Base-by-base conservation (phyloP, 2,888 invertebrate species). In the Acanthosoma haemorrhoidale region DNA sequence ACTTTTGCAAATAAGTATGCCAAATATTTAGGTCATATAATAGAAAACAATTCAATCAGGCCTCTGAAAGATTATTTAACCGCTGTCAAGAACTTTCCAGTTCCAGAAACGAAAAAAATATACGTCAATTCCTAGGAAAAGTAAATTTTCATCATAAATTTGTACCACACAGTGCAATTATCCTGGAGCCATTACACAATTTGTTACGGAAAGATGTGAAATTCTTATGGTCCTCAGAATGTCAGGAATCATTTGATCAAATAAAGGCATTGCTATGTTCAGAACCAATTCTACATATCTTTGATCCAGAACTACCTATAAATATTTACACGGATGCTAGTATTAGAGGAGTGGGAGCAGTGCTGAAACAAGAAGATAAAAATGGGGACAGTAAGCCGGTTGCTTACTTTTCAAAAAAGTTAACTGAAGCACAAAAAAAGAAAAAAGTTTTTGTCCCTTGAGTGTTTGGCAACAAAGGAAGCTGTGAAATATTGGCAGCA, bases 311-410 rank as follows among this genome's bases (percentile, higher is more conserved):
- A 13, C 21, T 71, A 38, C 74, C 75, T 51, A 76, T 76, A 18
- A 32, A 74, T 4, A 76, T 77, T 11, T 75, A 74, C 38, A 76
- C 76, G 13, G 76, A 77, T 68, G 76, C 75, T 25, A 73, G 73
- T 31, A 38, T 75, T 25, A 63, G 38, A 75, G 75, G 75, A 25
- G 38, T 75, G n/a, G 75, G 75, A 68, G 74, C 74, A 11, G 70
- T 74, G 9, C 67, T 75, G 25, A 75, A 75, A 72, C 75, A 76
- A 70, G 25, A 43, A 67, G 59, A 71, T 4, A 25, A 60, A 36
- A 34, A 59, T 16, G 61, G 71, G 38, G n/a, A n/a, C n/a, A n/a
- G n/a, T n/a, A n/a, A n/a, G n/a, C n/a, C n/a, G n/a, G n/a, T n/a
- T n/a, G n/a, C n/a, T n/a, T n/a, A n/a, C n/a, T n/a, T n/a, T n/a